Conservation (phyloP, 2,113 vertebrate genomes). For the Callionymus lyra region DNA sequence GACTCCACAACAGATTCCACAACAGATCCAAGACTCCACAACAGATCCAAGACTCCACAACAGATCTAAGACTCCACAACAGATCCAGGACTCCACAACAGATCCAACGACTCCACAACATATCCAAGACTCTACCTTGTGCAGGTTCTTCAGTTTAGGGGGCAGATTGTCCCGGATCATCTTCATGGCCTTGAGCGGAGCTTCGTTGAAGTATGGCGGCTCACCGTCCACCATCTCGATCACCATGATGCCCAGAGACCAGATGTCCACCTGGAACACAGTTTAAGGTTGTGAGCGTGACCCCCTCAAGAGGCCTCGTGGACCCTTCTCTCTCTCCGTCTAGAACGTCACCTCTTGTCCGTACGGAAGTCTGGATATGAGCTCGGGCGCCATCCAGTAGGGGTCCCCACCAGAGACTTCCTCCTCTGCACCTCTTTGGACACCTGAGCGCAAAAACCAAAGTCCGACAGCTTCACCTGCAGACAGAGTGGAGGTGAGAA, state of each 20-base stretch:
- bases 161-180: slow-evolving; percentile 96
- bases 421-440: slow-evolving; percentile 83
- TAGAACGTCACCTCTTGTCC: slow-evolving; percentile 71
- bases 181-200: slow-evolving; percentile 93
- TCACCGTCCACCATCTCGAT: slow-evolving; percentile 98
- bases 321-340: no score
- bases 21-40: no score
- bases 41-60: no score
- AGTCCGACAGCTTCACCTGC: slow-evolving; percentile 92
- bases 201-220: slow-evolving; percentile 93
- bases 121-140: no score
- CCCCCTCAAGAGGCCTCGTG: background rate
- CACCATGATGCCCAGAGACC: slow-evolving; percentile 95
- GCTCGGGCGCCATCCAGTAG: slow-evolving; percentile 90
- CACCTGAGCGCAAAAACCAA: slow-evolving; percentile 89
- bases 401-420: slow-evolving; percentile 83
- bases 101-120: no score
- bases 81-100: no score
- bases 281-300: background rate
- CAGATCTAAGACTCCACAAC: no score
- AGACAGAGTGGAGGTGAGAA: slow-evolving; percentile 2
- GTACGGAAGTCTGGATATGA: slow-evolving; percentile 84
- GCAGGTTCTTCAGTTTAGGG: slow-evolving; percentile 86
- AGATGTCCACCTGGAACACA: slow-evolving; percentile 78
- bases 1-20: no score